Base-by-base conservation (phyloP, 2,113 vertebrate species). In the Mobula hypostoma region DNA sequence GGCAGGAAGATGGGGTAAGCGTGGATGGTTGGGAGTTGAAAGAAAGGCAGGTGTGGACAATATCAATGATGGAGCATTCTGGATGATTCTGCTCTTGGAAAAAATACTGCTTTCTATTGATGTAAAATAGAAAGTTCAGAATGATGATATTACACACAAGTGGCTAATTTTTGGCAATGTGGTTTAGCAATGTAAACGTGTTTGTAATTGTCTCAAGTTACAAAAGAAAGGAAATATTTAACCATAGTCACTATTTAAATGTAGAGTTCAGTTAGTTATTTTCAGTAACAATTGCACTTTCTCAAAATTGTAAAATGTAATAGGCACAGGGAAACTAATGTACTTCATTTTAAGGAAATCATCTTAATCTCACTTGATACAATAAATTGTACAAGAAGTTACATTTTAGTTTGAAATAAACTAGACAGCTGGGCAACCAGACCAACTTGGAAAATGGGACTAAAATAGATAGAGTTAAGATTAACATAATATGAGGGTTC, bases 201-300 rank as follows among this genome's bases (percentile, higher is more conserved):
- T 5, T 88, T n/a, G 68, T 15, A 61, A 36, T 36, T 3, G 11
- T 24, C 29, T 92, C 32, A 92, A 36, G 21, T 15, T 93, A 66
- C 90, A 40, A 24, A 92, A 74, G 21, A 72, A 40, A 72, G 70
- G 91, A 93, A 76, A 74, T 36, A 29, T 93, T 72, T 93, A 76
- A 90, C 17, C 32, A 17, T 0, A 19, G 12, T 66, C 58, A 63
- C 83, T 2, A 27, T 85, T 58, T 29, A 85, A 85, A 56, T 7
- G 66, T 11, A 66, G 7, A 66, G 63, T 48, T 48, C 48, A 48
- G 48, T 70, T 70, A 70, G 9, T 70, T 70, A 70, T 70, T n/a
- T n/a, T n/a, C 58, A 15, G 29, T 24, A n/a, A 88, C 27, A 88
- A 63, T 2, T 15, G 5, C 29, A 3, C 56, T 29, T 88, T n/a